Evolutionary conservation across 2,797 vertebrate genomes (phyloP), one percentile per base, ranked within the genome.

Genomic region (Euthynnus affinis): DNA sequence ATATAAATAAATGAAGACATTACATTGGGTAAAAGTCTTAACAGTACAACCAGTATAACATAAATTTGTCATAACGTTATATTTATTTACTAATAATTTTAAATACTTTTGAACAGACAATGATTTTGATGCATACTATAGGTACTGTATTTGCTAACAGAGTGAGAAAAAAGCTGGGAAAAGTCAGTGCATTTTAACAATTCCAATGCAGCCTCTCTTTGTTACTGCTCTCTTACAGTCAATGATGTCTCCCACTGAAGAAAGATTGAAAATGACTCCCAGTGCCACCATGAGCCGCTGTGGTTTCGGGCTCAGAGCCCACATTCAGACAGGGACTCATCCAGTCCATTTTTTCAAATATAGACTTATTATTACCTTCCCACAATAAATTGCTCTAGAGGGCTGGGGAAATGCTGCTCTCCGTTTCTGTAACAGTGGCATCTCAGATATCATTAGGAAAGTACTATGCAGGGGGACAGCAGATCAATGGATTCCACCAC

Each of bases 381-480:
- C 96, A 95, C 95, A 93, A 96, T 94, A 94, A 94, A 94, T 97
- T 93, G 94, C 90, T 95, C 84, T 76, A 71, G 87, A 93, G 89
- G 65, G 92, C 88, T 51, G 5, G 94, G 91, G 89, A 91, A 89
- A 91, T 81, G 88, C 87, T 84, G 76, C 81, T 87, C 91, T 85
- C 82, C 64, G 84, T 89, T 83, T 89, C 91, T 93, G 87, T 96
- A 96, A 94, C 96, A 91, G 94, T 86, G 83, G 88, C 90, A 79
- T 97, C 96, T 96, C 95, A 94, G 96, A 95, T 96, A 95, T 96
- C 95, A 93, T 94, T 92, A 95, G 95, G 95, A 95, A 86, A 95
- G 87, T 90, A 93, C 89, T 91, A 94, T 89, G 93, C 89, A 90
- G 88, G 94, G 91, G 95, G 95, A 95, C 94, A 92, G 92, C 82